Evolutionary conservation across 2,797 vertebrate species (phyloP), one percentile per base, ranked within the genome.

Genomic region (Poeciliopsis presidionis): DNA sequence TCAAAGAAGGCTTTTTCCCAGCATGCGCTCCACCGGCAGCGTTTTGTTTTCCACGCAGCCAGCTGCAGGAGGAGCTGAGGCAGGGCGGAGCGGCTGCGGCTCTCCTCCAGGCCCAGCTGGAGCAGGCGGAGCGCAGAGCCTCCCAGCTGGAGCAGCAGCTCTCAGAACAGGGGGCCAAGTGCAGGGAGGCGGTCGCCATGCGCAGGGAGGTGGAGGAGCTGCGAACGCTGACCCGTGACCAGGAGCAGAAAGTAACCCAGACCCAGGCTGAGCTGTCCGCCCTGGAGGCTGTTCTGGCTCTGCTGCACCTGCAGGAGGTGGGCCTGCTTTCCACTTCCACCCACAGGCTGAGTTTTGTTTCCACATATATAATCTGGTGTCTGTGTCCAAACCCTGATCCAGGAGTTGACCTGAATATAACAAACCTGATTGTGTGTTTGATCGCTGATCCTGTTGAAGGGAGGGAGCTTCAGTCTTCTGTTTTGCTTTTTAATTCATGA

Each of bases 131-230:
- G 49, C 92, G 88, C 80, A 95, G 84, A 83, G 87, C 95, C 36
- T 76, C 88, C 7, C 93, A 92, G 39, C 90, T 97, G 75, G 94
- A 97, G 83, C 90, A 28, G 85, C 95, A 96, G 84, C 93, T 97
- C 53, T 84, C 74, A 41, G 96, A 96, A 79, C 95, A 92, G 77
- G 92, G 88, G 7, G 67, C 76, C 0, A 73, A 91, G 55, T 87
- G 91, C 81, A 89, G 91, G 84, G 94, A 97, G 81, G 89, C 94
- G 76, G 91, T 82, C 63, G 85, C 83, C 75, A 77, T 97, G 82
- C 74, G 86, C 63, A 94, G 92, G 80, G 96, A 97, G 92, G 95
- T 97, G 59, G 87, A 92, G 75, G 94, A 96, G 22, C 89, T 97
- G 81, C 96, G 90, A 79, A 84, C 84, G 1, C 86, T 94, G 80